A percentile compares a stretch with the other conserved stretches of the same genome.
Evolutionary conservation across 2,113 vertebrate species (phyloP).

Genomic region (Oophaga pumilio): DNA sequence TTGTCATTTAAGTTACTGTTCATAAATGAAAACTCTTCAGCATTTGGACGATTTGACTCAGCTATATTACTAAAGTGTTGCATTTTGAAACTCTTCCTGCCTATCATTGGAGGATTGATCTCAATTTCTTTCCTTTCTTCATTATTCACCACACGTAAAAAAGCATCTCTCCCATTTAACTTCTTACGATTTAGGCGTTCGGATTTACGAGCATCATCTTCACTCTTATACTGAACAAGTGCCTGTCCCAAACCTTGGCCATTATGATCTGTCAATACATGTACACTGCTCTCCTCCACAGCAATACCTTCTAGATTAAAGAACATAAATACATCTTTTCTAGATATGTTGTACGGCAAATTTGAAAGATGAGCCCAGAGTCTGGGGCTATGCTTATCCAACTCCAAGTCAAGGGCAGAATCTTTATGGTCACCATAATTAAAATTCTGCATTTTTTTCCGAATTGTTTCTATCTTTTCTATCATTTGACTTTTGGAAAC

Average conservation of each 20-base stretch:
- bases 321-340: constrained; percentile 92
- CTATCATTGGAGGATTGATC: constrained; percentile 89
- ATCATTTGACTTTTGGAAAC: constrained; percentile 95
- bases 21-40: constrained; percentile 89
- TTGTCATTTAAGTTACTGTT: constrained; percentile 83
- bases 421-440: constrained; percentile 84
- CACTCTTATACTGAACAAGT: constrained; percentile 89
- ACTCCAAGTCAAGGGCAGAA: constrained; percentile 77
- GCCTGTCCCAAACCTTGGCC: constrained; percentile 96
- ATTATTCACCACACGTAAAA: constrained; percentile 87
- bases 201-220: constrained; percentile 93
- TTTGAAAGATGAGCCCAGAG: constrained; percentile 93
- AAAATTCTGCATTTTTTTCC: constrained; percentile 87
- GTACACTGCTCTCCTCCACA: constrained; percentile 88
- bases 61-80: constrained; percentile 74
- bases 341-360: constrained; percentile 94
- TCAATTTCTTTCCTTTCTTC: constrained; percentile 97
- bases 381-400: constrained; percentile 73
- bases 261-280: constrained; percentile 88
- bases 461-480: constrained; percentile 93
- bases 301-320: constrained; percentile 82
- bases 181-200: constrained; percentile 96
- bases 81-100: constrained; percentile 86
- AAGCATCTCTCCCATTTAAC: constrained; percentile 93
- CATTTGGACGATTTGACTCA: constrained; percentile 66